Evolutionary conservation across 2,797 vertebrate genomes (phyloP).

Genomic region (Protosalanx chinensis): DNA sequence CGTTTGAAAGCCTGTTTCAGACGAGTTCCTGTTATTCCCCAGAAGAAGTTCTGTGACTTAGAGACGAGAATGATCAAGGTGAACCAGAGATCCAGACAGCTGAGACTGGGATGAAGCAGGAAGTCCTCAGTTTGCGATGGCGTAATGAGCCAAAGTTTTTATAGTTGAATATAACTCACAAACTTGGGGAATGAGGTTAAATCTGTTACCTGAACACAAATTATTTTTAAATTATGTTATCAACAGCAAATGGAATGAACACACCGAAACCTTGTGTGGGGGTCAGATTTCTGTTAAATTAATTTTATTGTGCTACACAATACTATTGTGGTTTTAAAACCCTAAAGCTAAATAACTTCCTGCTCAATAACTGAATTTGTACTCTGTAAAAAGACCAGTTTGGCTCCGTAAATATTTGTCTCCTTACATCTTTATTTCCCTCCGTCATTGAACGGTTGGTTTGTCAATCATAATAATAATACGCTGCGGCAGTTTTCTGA

Average conservation of each 20-base stretch:
- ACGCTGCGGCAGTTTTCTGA: too few relatives aligned
- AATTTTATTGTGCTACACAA: not conserved
- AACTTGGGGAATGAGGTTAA: constrained; percentile 1
- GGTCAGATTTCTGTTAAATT: too few relatives aligned
- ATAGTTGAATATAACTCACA: not conserved
- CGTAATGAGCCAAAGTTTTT: constrained; percentile 23
- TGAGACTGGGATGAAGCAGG: constrained; percentile 9
- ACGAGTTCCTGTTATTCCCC: constrained; percentile 7
- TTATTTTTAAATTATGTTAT: too few relatives aligned
- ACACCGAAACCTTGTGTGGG: too few relatives aligned
- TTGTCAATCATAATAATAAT: too few relatives aligned
- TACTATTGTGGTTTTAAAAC: too few relatives aligned
- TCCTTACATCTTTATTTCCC: too few relatives aligned
- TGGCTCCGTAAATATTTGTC: not conserved
- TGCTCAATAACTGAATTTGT: not conserved
- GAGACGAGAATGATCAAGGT: constrained; percentile 20
- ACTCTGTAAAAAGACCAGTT: not conserved
- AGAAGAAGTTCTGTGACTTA: constrained; percentile 17
- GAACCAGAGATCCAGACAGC: constrained; percentile 27
- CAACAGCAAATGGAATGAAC: too few relatives aligned
- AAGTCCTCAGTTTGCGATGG: constrained; percentile 15
- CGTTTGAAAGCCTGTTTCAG: constrained; percentile 5
- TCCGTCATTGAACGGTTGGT: too few relatives aligned
- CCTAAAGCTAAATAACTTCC: not conserved
- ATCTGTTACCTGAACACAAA: constrained; percentile 10